Evolutionary conservation across 1,140 invertebrate genomes (phyloP).

Genomic region (Probaryconus sp.): DNA sequence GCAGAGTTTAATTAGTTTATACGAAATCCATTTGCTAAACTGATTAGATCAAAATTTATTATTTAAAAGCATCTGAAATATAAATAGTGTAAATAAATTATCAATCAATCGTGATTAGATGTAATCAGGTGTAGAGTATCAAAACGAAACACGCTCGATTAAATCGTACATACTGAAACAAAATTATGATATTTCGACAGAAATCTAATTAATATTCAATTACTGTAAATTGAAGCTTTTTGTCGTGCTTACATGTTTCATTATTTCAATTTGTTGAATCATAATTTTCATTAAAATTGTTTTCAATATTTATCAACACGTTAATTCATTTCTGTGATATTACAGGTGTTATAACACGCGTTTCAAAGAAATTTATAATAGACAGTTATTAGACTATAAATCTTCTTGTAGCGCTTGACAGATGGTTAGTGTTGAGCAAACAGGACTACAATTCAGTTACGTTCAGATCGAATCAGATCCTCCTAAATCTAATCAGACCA

Average conservation of each 20-base stretch:
- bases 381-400: background rate
- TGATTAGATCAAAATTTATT: slow-evolving; percentile 43
- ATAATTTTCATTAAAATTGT: too few species aligned
- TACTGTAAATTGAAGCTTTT: too few species aligned
- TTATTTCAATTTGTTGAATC: too few species aligned
- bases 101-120: slow-evolving; percentile 24
- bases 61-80: slow-evolving; percentile 33
- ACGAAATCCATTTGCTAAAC: slow-evolving; percentile 16
- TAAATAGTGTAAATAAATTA: slow-evolving; percentile 17
- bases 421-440: slow-evolving; percentile 11
- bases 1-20: slow-evolving; percentile 34
- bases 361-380: too few species aligned
- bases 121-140: slow-evolving; percentile 20
- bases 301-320: too few species aligned
- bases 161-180: slow-evolving; percentile 13
- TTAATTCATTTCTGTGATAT: too few species aligned
- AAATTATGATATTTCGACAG: slow-evolving; percentile 22
- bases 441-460: slow-evolving; percentile 16
- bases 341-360: slow-evolving; percentile 4
- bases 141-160: slow-evolving; percentile 6
- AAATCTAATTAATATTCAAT: slow-evolving; percentile 14
- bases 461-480: slow-evolving; percentile 5
- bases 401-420: slow-evolving; percentile 2
- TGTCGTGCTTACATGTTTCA: slow-evolving; percentile 5
- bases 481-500: slow-evolving; percentile 16